Evolutionary conservation across 2,797 vertebrate genomes (phyloP).

Genomic region (Coregonus ussuriensis): DNA sequence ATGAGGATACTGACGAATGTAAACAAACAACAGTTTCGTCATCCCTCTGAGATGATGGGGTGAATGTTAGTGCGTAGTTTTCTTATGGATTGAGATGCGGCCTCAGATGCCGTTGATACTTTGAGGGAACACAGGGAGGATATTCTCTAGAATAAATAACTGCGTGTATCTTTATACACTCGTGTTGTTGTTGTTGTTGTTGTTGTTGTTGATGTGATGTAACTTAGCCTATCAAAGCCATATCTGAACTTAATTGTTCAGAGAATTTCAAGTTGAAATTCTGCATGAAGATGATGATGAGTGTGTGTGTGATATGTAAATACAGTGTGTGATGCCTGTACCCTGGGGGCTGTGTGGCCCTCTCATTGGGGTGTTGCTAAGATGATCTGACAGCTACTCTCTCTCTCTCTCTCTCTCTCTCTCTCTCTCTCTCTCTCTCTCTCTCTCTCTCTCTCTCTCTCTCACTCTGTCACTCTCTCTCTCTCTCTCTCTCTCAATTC

Average conservation of each 20-base stretch:
- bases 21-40: conserved; percentile 9
- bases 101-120: neutral
- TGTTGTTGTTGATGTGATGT: too few relatives aligned
- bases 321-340: too few relatives aligned
- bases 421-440: neutral
- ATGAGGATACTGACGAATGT: neutral
- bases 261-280: too few relatives aligned
- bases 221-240: too few relatives aligned
- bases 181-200: neutral
- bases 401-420: neutral
- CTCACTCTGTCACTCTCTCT: neutral
- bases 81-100: neutral
- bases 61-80: neutral
- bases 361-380: neutral
- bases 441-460: neutral
- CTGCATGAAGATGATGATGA: neutral
- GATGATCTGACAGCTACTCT: neutral
- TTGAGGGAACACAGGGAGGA: neutral
- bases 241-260: too few relatives aligned
- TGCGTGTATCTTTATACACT: too few relatives aligned
- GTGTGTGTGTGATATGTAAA: neutral
- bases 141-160: neutral
- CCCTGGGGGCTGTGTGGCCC: neutral
- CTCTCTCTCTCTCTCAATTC: too few relatives aligned
- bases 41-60: neutral